Conservation (phyloP, 2,113 vertebrate genomes). For the Pelusios castaneus region DNA sequence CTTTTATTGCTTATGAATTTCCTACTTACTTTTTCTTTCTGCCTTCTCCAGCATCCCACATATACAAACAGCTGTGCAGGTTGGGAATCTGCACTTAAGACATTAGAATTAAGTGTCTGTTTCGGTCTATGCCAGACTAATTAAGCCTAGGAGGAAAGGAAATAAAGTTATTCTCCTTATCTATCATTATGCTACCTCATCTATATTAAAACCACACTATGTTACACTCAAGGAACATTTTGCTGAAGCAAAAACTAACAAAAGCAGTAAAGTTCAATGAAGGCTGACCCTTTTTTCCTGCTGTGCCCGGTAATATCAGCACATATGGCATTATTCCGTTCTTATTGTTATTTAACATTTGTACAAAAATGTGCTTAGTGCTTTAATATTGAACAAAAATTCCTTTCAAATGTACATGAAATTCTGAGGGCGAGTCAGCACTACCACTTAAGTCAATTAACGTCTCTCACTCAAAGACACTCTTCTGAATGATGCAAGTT, state of each 20-base stretch:
- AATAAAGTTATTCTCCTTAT: constrained; percentile 29
- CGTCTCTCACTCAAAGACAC: too few species aligned
- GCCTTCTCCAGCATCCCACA: neutral
- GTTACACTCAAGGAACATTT: neutral
- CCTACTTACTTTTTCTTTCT: constrained; percentile 19
- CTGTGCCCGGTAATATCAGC: constrained; percentile 23
- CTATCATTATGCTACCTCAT: neutral
- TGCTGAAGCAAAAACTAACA: neutral
- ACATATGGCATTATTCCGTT: neutral
- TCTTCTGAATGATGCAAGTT: too few species aligned
- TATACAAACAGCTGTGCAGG: constrained; percentile 31
- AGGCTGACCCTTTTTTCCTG: neutral
- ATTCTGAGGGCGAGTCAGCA: neutral
- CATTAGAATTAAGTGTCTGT: constrained; percentile 29
- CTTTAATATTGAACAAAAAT: neutral
- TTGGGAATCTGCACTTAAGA: constrained; percentile 33
- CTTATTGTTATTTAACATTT: neutral
- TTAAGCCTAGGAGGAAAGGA: constrained; percentile 47
- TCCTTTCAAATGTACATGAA: rapidly evolving
- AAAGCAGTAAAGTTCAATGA: neutral
- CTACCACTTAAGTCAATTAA: too few species aligned
- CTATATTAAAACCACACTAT: constrained; percentile 8
- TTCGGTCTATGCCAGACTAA: constrained; percentile 50
- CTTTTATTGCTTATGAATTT: constrained; percentile 6
- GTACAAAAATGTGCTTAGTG: neutral